phyloP scores from a whole-genome alignment of 2,113 vertebrate species.

The Grammomys dolichurus region DNA sequence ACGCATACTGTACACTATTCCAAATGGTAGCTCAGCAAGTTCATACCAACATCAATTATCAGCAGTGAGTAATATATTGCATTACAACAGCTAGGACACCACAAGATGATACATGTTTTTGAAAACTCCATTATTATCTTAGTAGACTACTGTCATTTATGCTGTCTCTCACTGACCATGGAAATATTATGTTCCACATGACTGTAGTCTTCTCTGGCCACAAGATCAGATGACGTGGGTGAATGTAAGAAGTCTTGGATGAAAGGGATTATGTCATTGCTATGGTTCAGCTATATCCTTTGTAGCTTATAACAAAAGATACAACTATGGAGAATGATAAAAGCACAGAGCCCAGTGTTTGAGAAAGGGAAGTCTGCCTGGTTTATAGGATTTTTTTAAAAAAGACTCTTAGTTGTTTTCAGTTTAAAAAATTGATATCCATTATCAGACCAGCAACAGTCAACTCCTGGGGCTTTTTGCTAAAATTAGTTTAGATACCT shows the following conservation, averaged over 20 bases:
- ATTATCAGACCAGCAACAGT: conserved; percentile 68
- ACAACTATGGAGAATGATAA: conserved; percentile 34
- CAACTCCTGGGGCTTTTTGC: conserved; percentile 75
- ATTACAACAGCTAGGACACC: not conserved
- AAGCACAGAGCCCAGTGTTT: conserved; percentile 47
- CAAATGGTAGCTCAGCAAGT: not conserved
- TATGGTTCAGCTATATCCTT: conserved; percentile 4
- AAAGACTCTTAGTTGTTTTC: conserved; percentile 66
- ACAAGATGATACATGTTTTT: not conserved
- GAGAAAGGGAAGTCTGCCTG: conserved; percentile 60
- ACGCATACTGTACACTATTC: not conserved
- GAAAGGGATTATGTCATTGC: conserved; percentile 55
- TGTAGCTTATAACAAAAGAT: conserved; percentile 44
- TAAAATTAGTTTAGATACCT: conserved; percentile 81
- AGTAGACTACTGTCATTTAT: not conserved
- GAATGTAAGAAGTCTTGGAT: conserved; percentile 44
- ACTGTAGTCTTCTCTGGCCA: not conserved
- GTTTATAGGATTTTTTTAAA: conserved; percentile 26
- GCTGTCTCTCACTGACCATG: not conserved
- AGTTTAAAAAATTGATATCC: conserved; percentile 73
- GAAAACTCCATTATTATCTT: conserved; percentile 3
- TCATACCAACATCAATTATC: not conserved
- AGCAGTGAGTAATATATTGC: not conserved
- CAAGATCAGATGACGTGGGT: conserved; percentile 35
- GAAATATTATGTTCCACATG: not conserved